Percentiles rank a stretch among this genome's conserved stretches.
Conservation (phyloP, 1,140 invertebrate genomes). For the Polypedilum vanderplanki region DNA sequence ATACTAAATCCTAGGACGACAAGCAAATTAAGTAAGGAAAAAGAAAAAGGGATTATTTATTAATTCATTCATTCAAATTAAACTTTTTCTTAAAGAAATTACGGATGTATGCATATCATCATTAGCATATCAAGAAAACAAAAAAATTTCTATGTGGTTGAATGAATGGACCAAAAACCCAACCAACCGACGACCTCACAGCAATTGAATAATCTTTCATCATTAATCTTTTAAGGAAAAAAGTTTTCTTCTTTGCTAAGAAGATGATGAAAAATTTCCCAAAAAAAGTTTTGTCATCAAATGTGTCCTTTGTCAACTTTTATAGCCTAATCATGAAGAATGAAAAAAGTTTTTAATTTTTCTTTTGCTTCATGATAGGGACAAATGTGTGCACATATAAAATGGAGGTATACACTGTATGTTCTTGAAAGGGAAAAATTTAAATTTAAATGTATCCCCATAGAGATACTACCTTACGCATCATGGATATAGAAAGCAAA, state of each 20-base stretch:
- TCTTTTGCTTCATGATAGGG: not conserved
- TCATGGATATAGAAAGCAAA: not conserved
- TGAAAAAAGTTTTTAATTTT: too few species aligned
- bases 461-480: not conserved
- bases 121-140: not conserved
- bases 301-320: conserved; percentile 17
- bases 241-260: not conserved
- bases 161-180: not conserved
- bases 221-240: conserved; percentile 14
- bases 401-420: not conserved
- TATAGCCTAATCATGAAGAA: conserved; percentile 13
- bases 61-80: conserved; percentile 15
- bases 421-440: not conserved
- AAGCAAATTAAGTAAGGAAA: conserved; percentile 21
- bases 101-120: not conserved
- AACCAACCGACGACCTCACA: not conserved
- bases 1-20: not conserved
- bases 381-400: not conserved
- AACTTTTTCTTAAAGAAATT: not conserved
- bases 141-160: conserved; percentile 1
- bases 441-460: conserved; percentile 9
- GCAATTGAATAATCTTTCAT: conserved; percentile 20
- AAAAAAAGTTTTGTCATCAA: conserved; percentile 8
- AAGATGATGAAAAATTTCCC: not conserved
- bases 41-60: conserved; percentile 22